Evolutionary conservation across 2,113 vertebrate species (phyloP), one percentile per base, ranked within the genome.

Genomic region (Apteryx owenii): DNA sequence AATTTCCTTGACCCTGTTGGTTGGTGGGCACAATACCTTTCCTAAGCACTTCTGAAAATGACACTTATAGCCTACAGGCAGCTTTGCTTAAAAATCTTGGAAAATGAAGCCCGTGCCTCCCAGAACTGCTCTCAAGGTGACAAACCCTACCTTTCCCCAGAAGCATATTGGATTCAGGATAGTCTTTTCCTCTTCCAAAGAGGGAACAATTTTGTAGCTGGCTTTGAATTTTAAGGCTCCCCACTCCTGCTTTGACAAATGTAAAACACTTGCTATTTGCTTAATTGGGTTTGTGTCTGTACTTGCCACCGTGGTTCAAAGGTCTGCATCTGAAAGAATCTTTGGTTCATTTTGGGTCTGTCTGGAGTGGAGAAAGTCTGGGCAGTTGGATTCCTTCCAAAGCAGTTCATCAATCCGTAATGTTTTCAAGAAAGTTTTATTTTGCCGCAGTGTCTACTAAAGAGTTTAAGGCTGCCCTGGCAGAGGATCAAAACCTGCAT

Each of bases 361-460:
- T 88, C 48, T 79, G 89, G 89, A 91, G 70, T 65, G 62, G 92
- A 97, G 96, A 97, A 97, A 98, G 81, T 93, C 95, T 97, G 95
- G 69, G 90, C 83, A 62, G 91, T 73, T 98, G 97, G 95, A 96
- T 76, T 91, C 80, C 56, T 95, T 96, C 97, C 97, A 98, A 97
- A 97, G 97, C 95, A 98, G 97, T 97, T 98, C 95, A 97, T 98
- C 97, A 97, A 92, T 88, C 81, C 4, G 46, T 97, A 97, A 98
- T 96, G 81, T 98, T 97, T 98, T 98, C 97, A 98, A 97, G 98
- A 96, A 98, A 89, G 77, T 97, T 97, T 98, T 98, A 95, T 98
- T 98, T 98, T 96, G 91, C 94, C 3, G 29, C 93, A 97, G 89
- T 81, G 85, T 95, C 91, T 98, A 93, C 81, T 94, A 95, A 97